Conservation (phyloP, 2,797 vertebrate species). For the Oryzias sinensis region DNA sequence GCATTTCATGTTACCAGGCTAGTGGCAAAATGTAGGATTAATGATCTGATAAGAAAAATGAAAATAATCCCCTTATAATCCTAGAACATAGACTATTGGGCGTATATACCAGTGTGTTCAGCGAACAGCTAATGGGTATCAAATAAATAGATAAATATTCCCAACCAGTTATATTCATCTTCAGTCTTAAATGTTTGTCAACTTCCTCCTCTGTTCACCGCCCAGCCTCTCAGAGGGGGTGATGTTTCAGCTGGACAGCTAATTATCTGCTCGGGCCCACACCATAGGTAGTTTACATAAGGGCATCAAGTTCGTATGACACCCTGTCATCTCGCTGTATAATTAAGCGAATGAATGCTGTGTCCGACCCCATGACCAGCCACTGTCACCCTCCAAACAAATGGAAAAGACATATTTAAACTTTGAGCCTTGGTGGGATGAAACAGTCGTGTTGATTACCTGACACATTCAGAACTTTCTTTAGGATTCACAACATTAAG, state of each 20-base stretch:
- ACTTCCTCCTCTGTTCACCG: conserved; percentile 17
- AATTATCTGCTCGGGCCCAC: conserved; percentile 51
- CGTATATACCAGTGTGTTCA: neutral
- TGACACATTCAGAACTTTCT: conserved; percentile 68
- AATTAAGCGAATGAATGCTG: conserved; percentile 39
- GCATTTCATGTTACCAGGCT: no score
- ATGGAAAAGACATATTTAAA: conserved; percentile 26
- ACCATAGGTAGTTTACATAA: conserved; percentile 42
- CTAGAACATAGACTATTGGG: neutral
- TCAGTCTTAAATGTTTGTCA: conserved; percentile 20
- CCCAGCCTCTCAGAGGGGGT: conserved; percentile 25
- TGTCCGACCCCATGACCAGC: conserved; percentile 35
- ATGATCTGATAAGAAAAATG: no score
- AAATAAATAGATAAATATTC: neutral
- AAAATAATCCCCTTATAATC: no score
- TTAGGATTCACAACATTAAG: conserved; percentile 52
- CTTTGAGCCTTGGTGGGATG: conserved; percentile 41
- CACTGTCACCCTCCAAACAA: conserved; percentile 40
- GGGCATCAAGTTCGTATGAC: conserved; percentile 45
- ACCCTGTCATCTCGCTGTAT: conserved; percentile 41
- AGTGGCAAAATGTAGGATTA: no score
- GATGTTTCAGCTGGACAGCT: conserved; percentile 50
- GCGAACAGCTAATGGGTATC: neutral
- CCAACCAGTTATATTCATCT: neutral
- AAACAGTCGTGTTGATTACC: conserved; percentile 57